A percentile compares a stretch with the other conserved stretches of the same genome.
phyloP scores from a whole-genome alignment of 2,888 invertebrate species.

The Parochlus steinenii region DNA sequence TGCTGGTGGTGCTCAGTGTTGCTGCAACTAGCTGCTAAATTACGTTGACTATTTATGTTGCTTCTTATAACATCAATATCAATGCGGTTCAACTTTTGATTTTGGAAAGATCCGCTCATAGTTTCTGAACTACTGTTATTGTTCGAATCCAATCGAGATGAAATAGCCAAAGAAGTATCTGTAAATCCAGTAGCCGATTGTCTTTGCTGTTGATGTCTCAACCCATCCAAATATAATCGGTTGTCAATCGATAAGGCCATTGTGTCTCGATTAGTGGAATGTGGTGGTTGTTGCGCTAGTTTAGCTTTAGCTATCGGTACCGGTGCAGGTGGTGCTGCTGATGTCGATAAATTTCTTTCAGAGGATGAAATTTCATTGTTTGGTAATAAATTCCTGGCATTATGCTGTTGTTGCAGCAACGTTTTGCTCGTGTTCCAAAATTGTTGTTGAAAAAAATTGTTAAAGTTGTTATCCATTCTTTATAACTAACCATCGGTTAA shows the following conservation, averaged over 20 bases:
- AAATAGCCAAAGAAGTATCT: constrained; percentile 1
- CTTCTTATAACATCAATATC: constrained; percentile 9
- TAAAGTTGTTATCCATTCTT: constrained; percentile 10
- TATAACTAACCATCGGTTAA: background rate
- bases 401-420: constrained; percentile 1
- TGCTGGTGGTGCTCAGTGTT: constrained; percentile 8
- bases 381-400: background rate
- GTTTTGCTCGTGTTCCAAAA: constrained; percentile 7
- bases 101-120: too few species aligned
- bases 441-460: constrained; percentile 11
- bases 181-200: constrained; percentile 4
- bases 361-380: constrained; percentile 6
- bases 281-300: constrained; percentile 8
- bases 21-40: constrained; percentile 3
- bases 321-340: background rate
- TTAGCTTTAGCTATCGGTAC: constrained; percentile 8
- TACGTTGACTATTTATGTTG: constrained; percentile 2
- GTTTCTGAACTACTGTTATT: too few species aligned
- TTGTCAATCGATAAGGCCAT: constrained; percentile 5
- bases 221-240: constrained; percentile 11
- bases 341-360: constrained; percentile 1
- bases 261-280: constrained; percentile 9
- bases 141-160: too few species aligned
- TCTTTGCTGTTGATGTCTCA: constrained; percentile 9
- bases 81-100: constrained; percentile 6